Base-by-base conservation (phyloP, 2,888 invertebrate species). In the Microchrysa polita region DNA sequence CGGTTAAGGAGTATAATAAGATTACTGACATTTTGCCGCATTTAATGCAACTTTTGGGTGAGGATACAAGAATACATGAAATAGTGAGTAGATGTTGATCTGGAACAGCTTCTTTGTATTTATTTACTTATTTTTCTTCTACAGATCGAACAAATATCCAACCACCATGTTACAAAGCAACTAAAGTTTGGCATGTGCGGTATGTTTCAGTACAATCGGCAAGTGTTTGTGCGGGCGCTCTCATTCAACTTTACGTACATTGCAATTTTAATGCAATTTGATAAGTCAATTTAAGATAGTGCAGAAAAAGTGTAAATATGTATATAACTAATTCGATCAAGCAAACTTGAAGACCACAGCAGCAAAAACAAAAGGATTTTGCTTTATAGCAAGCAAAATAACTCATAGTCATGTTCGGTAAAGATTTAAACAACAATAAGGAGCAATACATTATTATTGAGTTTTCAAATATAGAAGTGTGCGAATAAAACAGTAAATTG, bases 181-280 rank as follows among this genome's bases (percentile, higher is more conserved):
- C n/a, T 69, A 1, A 9, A 69, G 12, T 12, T 69, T 12, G 2
- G 22, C 4, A 18, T 16, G 5, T 69, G 55, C 27, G 69, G 69
- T 14, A 10, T 69, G n/a, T 69, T 69, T 57, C 14, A 55, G 5
- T n/a, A 55, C 10, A 40, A 69, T 10, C 40, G 34, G 14, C 5
- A 34, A 16, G 7, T 55, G 40, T 18, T 57, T 22, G n/a, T 55
- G 2, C 20, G 42, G 55, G 12, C 27, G 20, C 34, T 57, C 16
- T 40, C 27, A 2, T 18, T 55, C 2, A 69, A 14, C 5, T 40
- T 69, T 40, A 10, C n/a, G n/a, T 59, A 59, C n/a, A 27, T 59
- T 22, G 59, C 59, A 10, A 14, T 59, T 14, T 27, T 59, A 27
- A 27, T 59, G 2, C 59, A 59, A 23, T 59, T 59, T 59, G 59